These are phyloP conservation scores for Lampris incognitus DNA, from an alignment of 2,113 vertebrate genomes.

Conservation along the genomic window DNA sequence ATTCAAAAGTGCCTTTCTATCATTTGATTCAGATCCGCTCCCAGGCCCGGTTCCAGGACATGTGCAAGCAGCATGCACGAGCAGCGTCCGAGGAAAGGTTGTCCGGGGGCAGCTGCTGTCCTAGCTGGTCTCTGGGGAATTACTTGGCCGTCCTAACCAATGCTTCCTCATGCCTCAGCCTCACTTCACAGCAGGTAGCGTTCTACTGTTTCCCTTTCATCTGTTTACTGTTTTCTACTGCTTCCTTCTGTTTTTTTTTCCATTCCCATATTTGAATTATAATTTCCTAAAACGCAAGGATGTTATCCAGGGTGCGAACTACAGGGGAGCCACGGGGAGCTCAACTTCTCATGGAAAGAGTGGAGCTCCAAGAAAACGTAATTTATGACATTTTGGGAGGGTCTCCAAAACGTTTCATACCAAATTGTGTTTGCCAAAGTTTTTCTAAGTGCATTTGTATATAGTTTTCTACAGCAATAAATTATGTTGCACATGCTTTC, in stretches of 20 bases:
- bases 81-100: constrained; percentile 58
- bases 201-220: constrained; percentile 2
- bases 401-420: too few species aligned
- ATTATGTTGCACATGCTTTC: too few species aligned
- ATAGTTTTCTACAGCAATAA: too few species aligned
- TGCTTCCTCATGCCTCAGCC: constrained; percentile 90
- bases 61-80: constrained; percentile 87
- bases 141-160: constrained; percentile 93
- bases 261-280: too few species aligned
- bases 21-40: constrained; percentile 89
- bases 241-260: background rate
- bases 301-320: too few species aligned
- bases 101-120: constrained; percentile 87
- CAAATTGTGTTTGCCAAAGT: too few species aligned
- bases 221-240: background rate
- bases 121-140: constrained; percentile 98
- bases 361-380: too few species aligned
- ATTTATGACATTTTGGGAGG: too few species aligned
- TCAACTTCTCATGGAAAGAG: too few species aligned
- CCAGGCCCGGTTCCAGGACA: constrained; percentile 87
- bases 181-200: constrained; percentile 87
- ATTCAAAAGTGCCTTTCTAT: constrained; percentile 38
- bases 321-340: too few species aligned
- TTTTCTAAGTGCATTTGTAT: too few species aligned
- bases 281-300: too few species aligned